Conservation (phyloP, 2,113 vertebrate genomes). For the Pygoscelis antarcticus region DNA sequence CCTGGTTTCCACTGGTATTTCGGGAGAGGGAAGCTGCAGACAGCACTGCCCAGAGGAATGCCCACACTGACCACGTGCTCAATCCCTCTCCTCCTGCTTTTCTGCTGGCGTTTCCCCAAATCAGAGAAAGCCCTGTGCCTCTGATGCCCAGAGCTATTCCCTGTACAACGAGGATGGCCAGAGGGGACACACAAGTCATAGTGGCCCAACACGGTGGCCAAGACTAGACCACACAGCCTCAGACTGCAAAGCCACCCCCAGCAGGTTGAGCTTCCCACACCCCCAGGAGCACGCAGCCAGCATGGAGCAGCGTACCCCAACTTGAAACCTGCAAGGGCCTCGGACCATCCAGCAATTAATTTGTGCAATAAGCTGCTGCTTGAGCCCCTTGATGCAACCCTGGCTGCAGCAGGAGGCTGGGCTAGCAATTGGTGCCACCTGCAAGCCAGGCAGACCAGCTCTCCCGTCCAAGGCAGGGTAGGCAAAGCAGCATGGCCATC, state of each 20-base stretch:
- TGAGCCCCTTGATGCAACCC: background rate
- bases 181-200: background rate
- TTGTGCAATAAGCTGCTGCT: background rate
- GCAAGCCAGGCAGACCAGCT: background rate
- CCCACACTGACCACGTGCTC: accelerated
- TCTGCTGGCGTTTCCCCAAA: background rate
- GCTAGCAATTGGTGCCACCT: background rate
- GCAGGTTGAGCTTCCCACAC: background rate
- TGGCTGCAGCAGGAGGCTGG: background rate
- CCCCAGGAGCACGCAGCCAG: background rate
- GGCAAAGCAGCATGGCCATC: accelerated
- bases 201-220: accelerated
- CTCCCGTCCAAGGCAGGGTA: background rate
- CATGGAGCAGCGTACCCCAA: accelerated
- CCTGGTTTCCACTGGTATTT: background rate
- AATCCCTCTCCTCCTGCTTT: background rate
- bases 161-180: accelerated
- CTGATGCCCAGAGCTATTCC: background rate
- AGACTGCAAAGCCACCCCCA: accelerated
- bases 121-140: accelerated
- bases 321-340: background rate
- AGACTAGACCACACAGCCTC: accelerated
- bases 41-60: background rate
- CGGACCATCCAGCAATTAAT: background rate
- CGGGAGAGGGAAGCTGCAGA: background rate